Base-by-base conservation (phyloP, 1,140 invertebrate genomes). In the Neodiprion fabricii region DNA sequence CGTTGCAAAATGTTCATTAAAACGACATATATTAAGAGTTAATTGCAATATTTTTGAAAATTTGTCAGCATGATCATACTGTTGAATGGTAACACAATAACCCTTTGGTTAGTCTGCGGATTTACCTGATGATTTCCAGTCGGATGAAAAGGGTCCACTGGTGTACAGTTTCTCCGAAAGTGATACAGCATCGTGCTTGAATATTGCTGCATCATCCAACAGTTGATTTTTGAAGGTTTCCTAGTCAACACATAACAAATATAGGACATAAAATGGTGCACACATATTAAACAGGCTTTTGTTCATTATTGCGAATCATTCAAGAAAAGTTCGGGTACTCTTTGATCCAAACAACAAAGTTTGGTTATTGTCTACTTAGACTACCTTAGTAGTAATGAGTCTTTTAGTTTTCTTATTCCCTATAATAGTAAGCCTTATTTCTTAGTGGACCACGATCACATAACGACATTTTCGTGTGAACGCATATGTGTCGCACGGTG, bases 141-240 rank as follows among this genome's bases (percentile, higher is more conserved):
- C 90, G n/a, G 91, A 89, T 28, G 89, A 88, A 81, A 91, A 91
- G 1, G 93, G 93, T 7, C 91, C 92, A 67, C 87, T 89, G 66
- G 86, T 88, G 69, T 91, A 85, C 83, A 95, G 95, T 73, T 91
- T 91, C 67, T 92, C 90, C 67, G 93, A 79, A 75, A 95, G 86
- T 3, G 88, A 85, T 76, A 85, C 85, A 9, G 92, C 90, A 67
- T 91, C 90, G 82, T 91, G 91, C 86, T 92, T 91, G 75, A 94
- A 91, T 84, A 88, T 86, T 76, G 92, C 91, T 4, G 92, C 90
- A 82, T 93, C 90, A 75, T 91, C 88, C 21, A 95, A 80, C 8
- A 95, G 86, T 78, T 91, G 89, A 50, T 89, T 89, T 85, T 93
- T 93, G 85, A 96, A 94, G 78, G 91, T 91, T 77, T 95, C 93